Conservation (phyloP, 1,140 invertebrate species). For the Daktulosphaira vitifoliae region DNA sequence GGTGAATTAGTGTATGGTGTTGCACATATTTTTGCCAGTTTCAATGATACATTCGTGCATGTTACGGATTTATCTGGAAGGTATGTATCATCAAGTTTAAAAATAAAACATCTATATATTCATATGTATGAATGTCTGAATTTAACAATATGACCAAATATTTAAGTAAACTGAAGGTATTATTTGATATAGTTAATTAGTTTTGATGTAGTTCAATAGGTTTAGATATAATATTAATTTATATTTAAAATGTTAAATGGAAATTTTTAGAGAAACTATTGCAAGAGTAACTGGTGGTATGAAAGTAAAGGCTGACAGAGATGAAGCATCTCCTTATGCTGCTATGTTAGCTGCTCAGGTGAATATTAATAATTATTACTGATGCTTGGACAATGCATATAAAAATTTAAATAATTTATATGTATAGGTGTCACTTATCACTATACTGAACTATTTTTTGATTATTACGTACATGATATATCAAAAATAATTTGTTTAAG, state of each 20-base stretch:
- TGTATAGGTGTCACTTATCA: too few species aligned
- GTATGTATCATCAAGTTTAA: slow-evolving; percentile 43
- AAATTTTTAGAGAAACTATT: slow-evolving; percentile 83
- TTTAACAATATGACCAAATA: too few species aligned
- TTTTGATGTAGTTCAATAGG: not conserved
- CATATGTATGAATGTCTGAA: too few species aligned
- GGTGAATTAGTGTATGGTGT: slow-evolving; percentile 98
- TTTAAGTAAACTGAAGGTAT: too few species aligned
- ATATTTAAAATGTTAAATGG: slow-evolving; percentile 3
- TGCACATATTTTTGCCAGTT: slow-evolving; percentile 98
- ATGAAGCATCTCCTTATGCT: slow-evolving; percentile 98
- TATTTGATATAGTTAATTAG: too few species aligned
- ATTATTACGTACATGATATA: too few species aligned
- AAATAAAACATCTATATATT: not conserved
- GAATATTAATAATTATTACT: slow-evolving; percentile 36
- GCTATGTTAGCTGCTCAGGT: slow-evolving; percentile 99
- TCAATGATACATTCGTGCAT: slow-evolving; percentile 99
- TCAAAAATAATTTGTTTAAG: too few species aligned
- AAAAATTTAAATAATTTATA: not conserved
- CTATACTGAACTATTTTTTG: too few species aligned
- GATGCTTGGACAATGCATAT: not conserved
- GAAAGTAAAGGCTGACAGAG: slow-evolving; percentile 99
- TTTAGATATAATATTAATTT: slow-evolving; percentile 1
- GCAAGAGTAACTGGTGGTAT: slow-evolving; percentile 97
- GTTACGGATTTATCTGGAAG: slow-evolving; percentile 97